A percentile compares a stretch with the other conserved stretches of the same genome.
phyloP scores from a whole-genome alignment of 2,888 invertebrate species.

The Cantharis rufa region DNA sequence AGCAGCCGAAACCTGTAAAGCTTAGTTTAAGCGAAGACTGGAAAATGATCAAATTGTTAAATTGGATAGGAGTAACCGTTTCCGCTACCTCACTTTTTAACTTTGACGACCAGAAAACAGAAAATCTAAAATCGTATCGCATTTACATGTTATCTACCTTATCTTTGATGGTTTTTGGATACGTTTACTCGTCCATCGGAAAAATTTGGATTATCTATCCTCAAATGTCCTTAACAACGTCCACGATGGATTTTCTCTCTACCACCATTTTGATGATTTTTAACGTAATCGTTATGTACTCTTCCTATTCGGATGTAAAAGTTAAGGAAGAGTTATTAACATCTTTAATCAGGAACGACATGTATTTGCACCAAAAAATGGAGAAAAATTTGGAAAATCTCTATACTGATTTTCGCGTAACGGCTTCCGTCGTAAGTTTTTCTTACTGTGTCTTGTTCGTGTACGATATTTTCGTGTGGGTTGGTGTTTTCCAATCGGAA shows the following conservation, averaged over 20 bases:
- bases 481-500: not conserved
- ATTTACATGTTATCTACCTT: constrained; percentile 1
- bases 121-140: constrained; percentile 1
- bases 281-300: constrained; percentile 5
- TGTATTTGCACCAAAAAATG: constrained; percentile 18
- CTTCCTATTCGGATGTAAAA: constrained; percentile 1
- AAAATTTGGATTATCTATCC: constrained; percentile 9
- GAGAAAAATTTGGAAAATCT: not conserved
- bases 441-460: not conserved
- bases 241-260: constrained; percentile 10
- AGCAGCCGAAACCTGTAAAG: not conserved
- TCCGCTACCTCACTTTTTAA: constrained; percentile 12
- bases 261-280: not conserved
- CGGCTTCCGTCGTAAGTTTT: not conserved
- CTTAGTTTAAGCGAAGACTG: constrained; percentile 13
- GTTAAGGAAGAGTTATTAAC: not conserved
- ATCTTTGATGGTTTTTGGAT: constrained; percentile 4
- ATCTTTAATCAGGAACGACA: constrained; percentile 17
- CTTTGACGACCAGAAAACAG: constrained; percentile 14
- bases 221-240: constrained; percentile 9
- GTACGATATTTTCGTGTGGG: constrained; percentile 18
- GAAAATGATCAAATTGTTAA: constrained; percentile 14
- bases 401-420: not conserved
- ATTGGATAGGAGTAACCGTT: constrained; percentile 14
- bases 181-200: constrained; percentile 7